Evolutionary conservation across 2,797 vertebrate genomes (phyloP), one percentile per base, ranked within the genome.

Genomic region (Protosalanx chinensis): DNA sequence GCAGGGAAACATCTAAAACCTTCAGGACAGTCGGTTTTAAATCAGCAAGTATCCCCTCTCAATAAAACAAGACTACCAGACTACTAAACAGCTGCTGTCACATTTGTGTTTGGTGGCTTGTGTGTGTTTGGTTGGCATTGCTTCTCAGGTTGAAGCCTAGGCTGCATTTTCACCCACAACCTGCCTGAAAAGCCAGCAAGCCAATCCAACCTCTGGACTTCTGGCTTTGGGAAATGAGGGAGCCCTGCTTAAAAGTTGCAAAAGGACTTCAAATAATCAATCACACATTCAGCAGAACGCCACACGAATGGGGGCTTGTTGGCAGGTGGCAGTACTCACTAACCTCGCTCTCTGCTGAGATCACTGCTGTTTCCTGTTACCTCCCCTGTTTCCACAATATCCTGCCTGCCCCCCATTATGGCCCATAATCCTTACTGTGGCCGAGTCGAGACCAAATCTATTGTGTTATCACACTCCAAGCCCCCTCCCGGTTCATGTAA

Each of bases 401-500:
- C 93, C 91, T 91, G 88, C 90, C 93, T 87, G 87, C 84, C 18
- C 72, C 77, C 81, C 86, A 94, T 95, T 94, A 93, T 95, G 90
- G 86, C 83, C 90, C 71, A 80, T 95, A 95, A 95, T 95, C 94
- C 93, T 90, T 85, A 70, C 76, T 89, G 91, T 88, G 90, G 90
- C 90, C 90, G 88, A 20, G 81, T 90, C 85, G 58, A 83, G 86
- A 20, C 49, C 68, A n/a, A 49, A 66, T 0, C 91, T 83, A 93
- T 94, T 94, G 92, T 94, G 51, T 91, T 90, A 81, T 3, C 37
- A n/a, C 64, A 5, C 64, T 41, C 33, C 33, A 33, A 10, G 4
- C 16, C 62, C 35, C 35, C 63, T n/a, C n/a, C 62, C 86, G 75
- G 86, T 90, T 91, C 91, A 91, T 90, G 90, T 91, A 87, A 56